Percentiles rank a stretch among this genome's conserved stretches.
Evolutionary conservation across 2,888 invertebrate species (phyloP).

Genomic region (Empis stercorea): DNA sequence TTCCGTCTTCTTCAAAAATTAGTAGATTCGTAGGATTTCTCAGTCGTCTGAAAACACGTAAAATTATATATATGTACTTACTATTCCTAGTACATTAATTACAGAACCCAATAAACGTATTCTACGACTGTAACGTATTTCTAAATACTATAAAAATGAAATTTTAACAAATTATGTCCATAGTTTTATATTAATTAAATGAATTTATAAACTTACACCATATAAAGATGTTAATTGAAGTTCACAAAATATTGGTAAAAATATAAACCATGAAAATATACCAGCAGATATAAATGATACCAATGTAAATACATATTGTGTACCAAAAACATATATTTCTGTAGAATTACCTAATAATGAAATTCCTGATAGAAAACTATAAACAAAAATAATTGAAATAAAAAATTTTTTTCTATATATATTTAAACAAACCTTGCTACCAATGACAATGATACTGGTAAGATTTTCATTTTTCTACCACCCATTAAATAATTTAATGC

Average conservation of each 20-base stretch:
- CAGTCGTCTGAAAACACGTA: no score
- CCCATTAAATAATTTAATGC: slow-evolving; percentile 65
- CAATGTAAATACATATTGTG: slow-evolving; percentile 51
- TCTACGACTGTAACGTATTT: slow-evolving; percentile 54
- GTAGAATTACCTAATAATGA: slow-evolving; percentile 64
- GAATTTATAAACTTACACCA: slow-evolving; percentile 41
- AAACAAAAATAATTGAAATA: slow-evolving; percentile 5
- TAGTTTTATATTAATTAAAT: no score
- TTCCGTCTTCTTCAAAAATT: no score
- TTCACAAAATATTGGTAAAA: slow-evolving; percentile 49
- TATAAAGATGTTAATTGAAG: slow-evolving; percentile 59
- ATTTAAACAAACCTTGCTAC: slow-evolving; percentile 53
- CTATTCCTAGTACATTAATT: slow-evolving; percentile 53
- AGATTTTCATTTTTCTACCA: slow-evolving; percentile 64
- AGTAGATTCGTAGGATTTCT: no score
- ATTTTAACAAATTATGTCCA: not conserved
- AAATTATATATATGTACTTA: no score
- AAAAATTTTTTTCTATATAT: not conserved
- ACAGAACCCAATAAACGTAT: slow-evolving; percentile 56
- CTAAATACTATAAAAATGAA: slow-evolving; percentile 46
- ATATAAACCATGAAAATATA: slow-evolving; percentile 43
- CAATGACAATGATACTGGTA: slow-evolving; percentile 74
- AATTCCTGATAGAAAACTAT: slow-evolving; percentile 60
- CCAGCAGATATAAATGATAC: slow-evolving; percentile 31
- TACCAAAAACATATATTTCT: slow-evolving; percentile 65